These are phyloP conservation scores for Sialia sialis DNA, from an alignment of 2,113 vertebrate genomes.

Conservation along the genomic window DNA sequence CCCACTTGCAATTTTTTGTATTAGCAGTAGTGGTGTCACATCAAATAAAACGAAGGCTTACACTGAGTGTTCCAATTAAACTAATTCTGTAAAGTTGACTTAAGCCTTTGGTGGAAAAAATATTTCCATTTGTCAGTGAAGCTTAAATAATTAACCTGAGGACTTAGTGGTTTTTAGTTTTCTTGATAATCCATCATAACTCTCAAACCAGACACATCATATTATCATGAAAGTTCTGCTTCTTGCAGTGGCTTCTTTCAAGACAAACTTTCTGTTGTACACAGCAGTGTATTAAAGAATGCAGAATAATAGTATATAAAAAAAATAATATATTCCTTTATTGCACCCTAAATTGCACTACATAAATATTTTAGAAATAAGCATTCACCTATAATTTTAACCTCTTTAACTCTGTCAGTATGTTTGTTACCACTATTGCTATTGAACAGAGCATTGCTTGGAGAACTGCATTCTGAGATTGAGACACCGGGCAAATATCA, in stretches of 20 bases:
- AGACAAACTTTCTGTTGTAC: constrained; percentile 23
- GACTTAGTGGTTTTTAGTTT: background rate
- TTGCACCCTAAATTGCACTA: background rate
- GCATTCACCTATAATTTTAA: background rate
- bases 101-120: background rate
- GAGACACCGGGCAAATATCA: background rate
- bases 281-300: background rate
- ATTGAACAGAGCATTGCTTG: background rate
- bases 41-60: background rate
- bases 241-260: constrained; percentile 23
- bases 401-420: background rate
- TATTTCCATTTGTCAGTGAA: background rate
- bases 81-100: background rate
- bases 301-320: background rate
- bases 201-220: background rate
- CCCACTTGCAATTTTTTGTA: background rate
- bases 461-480: background rate
- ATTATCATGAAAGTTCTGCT: constrained; percentile 26
- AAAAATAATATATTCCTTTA: background rate
- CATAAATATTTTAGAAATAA: background rate
- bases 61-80: background rate
- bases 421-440: background rate
- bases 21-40: background rate
- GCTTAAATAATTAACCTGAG: constrained; percentile 39
- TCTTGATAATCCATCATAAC: background rate